These are phyloP conservation scores for Etheostoma spectabile DNA, from an alignment of 2,113 vertebrate species.

Conservation along the genomic window DNA sequence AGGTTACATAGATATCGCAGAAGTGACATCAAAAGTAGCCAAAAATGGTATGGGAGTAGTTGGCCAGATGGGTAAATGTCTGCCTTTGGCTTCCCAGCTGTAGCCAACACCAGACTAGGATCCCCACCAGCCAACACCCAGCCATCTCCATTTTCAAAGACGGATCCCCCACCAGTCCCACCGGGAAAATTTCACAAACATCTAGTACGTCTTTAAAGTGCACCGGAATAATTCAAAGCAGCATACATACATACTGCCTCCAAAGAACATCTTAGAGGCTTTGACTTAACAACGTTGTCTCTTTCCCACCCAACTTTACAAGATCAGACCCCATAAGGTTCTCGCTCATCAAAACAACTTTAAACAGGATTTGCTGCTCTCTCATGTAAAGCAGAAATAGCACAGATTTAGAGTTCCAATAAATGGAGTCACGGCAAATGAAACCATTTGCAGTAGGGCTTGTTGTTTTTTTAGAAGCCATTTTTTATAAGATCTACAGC, in stretches of 20 bases:
- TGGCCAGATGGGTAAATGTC: slow-evolving; percentile 68
- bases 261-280: slow-evolving; percentile 37
- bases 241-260: neutral
- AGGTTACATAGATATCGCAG: slow-evolving; percentile 70
- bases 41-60: slow-evolving; percentile 73
- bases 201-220: slow-evolving; percentile 53
- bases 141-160: slow-evolving; percentile 75
- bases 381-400: slow-evolving; percentile 55
- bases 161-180: slow-evolving; percentile 64
- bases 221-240: slow-evolving; percentile 50
- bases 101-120: slow-evolving; percentile 61
- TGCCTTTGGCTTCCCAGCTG: slow-evolving; percentile 69
- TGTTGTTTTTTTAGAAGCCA: slow-evolving; percentile 53
- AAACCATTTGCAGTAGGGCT: slow-evolving; percentile 56
- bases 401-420: slow-evolving; percentile 37
- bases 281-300: slow-evolving; percentile 52
- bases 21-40: slow-evolving; percentile 73
- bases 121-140: slow-evolving; percentile 77
- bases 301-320: slow-evolving; percentile 57
- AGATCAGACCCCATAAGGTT: slow-evolving; percentile 54
- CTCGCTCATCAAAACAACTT: slow-evolving; percentile 59
- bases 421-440: slow-evolving; percentile 56
- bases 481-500: slow-evolving; percentile 49
- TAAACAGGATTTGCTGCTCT: slow-evolving; percentile 51
- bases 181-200: slow-evolving; percentile 69